Conservation (phyloP, 1,140 invertebrate genomes). For the Thrips palmi region DNA sequence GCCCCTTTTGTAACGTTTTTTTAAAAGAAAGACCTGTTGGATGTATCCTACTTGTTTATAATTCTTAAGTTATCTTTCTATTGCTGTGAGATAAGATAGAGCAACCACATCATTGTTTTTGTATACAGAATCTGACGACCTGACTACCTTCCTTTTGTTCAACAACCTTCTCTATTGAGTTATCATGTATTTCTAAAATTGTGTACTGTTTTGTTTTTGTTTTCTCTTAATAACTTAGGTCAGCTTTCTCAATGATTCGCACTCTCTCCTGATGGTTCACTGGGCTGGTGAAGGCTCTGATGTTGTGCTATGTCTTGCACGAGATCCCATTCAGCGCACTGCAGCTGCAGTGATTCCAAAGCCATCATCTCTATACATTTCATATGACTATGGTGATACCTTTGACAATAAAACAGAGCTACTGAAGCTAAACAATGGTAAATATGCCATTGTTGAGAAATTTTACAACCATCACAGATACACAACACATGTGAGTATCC, state of each 20-base stretch:
- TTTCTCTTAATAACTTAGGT: constrained; percentile 31
- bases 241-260: constrained; percentile 57
- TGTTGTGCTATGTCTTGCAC: constrained; percentile 69
- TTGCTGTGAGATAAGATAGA: no score
- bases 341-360: constrained; percentile 17
- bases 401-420: constrained; percentile 53
- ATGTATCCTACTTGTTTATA: no score
- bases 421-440: constrained; percentile 32
- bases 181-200: constrained; percentile 2
- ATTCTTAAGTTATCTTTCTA: no score
- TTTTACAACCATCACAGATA: constrained; percentile 67
- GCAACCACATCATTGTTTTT: no score
- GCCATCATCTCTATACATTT: constrained; percentile 63
- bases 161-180: no score
- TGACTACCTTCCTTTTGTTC: no score
- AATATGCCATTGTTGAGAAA: constrained; percentile 35
- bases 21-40: no score
- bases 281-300: constrained; percentile 73
- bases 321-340: constrained; percentile 43
- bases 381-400: constrained; percentile 65
- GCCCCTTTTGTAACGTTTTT: no score
- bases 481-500: constrained; percentile 47
- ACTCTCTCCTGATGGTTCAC: constrained; percentile 74
- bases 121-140: no score
- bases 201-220: constrained; percentile 10